Base-by-base conservation (phyloP, 2,888 invertebrate genomes). In the Apoderus coryli region DNA sequence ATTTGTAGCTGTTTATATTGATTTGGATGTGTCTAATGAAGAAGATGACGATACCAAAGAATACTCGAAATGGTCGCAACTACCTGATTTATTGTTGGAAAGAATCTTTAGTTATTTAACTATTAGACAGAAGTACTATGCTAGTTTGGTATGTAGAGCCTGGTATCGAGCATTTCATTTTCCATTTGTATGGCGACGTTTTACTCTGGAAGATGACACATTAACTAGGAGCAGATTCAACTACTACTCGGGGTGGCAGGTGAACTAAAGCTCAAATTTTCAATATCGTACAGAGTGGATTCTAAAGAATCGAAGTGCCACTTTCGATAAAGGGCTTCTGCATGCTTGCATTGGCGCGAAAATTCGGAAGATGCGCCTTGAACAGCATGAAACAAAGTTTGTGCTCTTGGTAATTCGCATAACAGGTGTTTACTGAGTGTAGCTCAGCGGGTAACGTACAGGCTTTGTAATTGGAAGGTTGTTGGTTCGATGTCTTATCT, bases 181-280 rank as follows among this genome's bases (percentile, higher is more conserved):
- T 14, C 76, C 76, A 10, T 64, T 65, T 16, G 72, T 77, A n/a
- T 86, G 85, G 85, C 63, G 70, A 4, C 69, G 66, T 7, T 84
- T 85, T 47, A 61, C 68, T 2, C 60, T 84, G 24, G 69, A 72
- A 38, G 84, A 84, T 49, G 64, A 64, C 2, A 77, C 80, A 0
- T 60, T 85, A 12, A 81, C 81, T 0, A 65, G 79, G 32, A 63
- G 75, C 13, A 73, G 76, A 49, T 82, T 72, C 51, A 82, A 82
- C 48, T 77, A 81, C 45, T 82, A 80, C 52, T 74, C 76, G 28
- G 84, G 84, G 10, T 84, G 81, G 75, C 78, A 77, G 59, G 68
- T 67, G 49, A 40, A 31, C 29, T n/a, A n/a, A n/a, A n/a, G n/a
- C n/a, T n/a, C n/a, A n/a, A n/a, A n/a, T n/a, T n/a, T n/a, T n/a